Evolutionary conservation across 2,888 invertebrate species (phyloP).

Genomic region (Tenthredo notha): DNA sequence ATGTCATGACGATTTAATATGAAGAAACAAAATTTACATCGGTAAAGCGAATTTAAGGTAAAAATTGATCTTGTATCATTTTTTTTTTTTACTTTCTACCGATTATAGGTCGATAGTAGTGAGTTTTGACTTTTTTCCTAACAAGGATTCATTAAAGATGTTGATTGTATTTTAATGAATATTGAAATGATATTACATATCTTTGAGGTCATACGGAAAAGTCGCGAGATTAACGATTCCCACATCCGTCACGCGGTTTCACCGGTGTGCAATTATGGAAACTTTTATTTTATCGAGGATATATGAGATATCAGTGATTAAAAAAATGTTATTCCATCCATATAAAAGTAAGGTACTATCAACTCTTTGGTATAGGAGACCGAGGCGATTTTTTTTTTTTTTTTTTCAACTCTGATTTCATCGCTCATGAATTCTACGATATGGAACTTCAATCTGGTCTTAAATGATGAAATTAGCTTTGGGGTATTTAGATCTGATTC

Average conservation of each 20-base stretch:
- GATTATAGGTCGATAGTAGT: no score
- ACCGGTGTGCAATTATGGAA: neutral
- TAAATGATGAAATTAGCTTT: neutral
- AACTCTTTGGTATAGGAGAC: no score
- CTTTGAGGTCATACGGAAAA: neutral
- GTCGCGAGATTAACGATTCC: neutral
- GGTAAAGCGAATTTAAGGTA: no score
- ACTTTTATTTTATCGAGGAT: neutral
- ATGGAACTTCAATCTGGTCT: no score
- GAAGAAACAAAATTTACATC: no score
- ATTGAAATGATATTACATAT: neutral
- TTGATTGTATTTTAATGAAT: neutral
- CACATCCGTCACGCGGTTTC: neutral
- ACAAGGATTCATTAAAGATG: neutral
- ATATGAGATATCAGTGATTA: neutral
- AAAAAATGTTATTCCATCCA: no score
- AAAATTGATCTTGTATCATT: no score
- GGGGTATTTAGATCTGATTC: slow-evolving; percentile 1
- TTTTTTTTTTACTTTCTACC: no score
- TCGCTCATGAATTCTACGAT: no score
- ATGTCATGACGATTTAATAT: no score
- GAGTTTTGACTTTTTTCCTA: neutral
- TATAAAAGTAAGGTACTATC: no score
- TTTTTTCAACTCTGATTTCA: neutral
- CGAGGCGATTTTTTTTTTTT: neutral